These are phyloP conservation scores for Trichechus manatus DNA, from an alignment of 2,113 vertebrate species.

Conservation along the genomic window DNA sequence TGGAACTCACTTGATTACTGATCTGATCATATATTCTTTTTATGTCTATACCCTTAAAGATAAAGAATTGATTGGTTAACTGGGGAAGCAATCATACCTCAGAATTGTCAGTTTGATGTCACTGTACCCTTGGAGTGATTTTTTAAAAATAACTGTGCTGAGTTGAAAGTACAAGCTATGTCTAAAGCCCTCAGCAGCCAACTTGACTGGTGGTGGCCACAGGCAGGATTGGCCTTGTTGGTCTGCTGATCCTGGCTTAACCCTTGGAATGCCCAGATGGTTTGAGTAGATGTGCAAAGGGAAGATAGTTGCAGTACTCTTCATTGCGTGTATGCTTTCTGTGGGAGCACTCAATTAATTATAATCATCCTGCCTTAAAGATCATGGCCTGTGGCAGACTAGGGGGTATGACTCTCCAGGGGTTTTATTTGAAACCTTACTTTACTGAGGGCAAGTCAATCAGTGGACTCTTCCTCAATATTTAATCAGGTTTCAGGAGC, in stretches of 20 bases:
- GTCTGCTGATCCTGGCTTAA: constrained; percentile 84
- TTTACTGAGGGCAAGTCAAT: constrained; percentile 84
- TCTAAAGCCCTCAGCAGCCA: constrained; percentile 83
- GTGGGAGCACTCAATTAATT: constrained; percentile 87
- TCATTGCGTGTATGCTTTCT: constrained; percentile 80
- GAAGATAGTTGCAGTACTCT: constrained; percentile 74
- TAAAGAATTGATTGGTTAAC: constrained; percentile 59
- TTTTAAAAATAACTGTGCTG: constrained; percentile 57
- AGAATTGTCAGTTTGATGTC: constrained; percentile 42
- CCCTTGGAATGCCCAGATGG: constrained; percentile 81
- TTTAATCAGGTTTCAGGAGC: constrained; percentile 83
- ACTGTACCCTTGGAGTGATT: constrained; percentile 55
- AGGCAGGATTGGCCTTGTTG: constrained; percentile 85
- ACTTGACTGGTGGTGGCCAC: constrained; percentile 84
- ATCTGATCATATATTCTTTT: constrained; percentile 36
- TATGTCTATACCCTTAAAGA: constrained; percentile 32
- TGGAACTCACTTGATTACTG: constrained; percentile 12
- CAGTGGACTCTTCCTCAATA: constrained; percentile 85
- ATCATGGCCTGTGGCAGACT: constrained; percentile 82
- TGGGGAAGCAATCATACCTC: neutral
- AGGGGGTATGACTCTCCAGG: constrained; percentile 83
- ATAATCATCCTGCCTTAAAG: constrained; percentile 87
- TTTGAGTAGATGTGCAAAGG: constrained; percentile 68
- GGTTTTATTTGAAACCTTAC: constrained; percentile 85
- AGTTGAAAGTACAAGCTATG: constrained; percentile 84